Percentiles rank a stretch among this genome's conserved stretches.
Evolutionary conservation across 53 echinoderm and acorn worm species (phyloP).

Genomic region (Henricia sp.): DNA sequence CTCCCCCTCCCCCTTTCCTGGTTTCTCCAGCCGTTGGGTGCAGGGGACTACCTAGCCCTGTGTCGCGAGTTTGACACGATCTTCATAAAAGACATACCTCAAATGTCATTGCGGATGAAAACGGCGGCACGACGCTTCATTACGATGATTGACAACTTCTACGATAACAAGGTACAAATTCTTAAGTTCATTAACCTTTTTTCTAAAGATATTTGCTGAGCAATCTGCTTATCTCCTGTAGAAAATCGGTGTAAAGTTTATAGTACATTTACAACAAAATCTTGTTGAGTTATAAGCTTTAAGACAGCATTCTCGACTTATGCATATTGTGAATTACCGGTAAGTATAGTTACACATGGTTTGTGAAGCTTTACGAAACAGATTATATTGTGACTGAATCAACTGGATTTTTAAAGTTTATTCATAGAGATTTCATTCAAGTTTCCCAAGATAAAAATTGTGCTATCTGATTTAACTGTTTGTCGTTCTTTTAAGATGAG

Average conservation of each 20-base stretch:
- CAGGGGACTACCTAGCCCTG: slow-evolving; percentile 90
- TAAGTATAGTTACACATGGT: too few relatives aligned
- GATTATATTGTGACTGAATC: too few relatives aligned
- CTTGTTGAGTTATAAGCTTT: too few relatives aligned
- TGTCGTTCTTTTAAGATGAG: too few relatives aligned
- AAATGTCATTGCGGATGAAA: slow-evolving; percentile 90
- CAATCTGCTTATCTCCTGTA: neutral
- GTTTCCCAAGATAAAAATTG: neutral
- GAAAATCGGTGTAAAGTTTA: neutral
- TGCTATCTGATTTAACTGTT: neutral
- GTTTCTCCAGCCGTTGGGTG: slow-evolving; percentile 81
- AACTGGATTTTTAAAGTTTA: too few relatives aligned
- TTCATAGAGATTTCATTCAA: neutral
- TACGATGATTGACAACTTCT: slow-evolving; percentile 94
- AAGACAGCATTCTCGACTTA: too few relatives aligned
- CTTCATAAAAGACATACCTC: slow-evolving; percentile 88
- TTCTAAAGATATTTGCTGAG: neutral
- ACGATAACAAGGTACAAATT: slow-evolving; percentile 90
- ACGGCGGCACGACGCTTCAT: slow-evolving; percentile 91
- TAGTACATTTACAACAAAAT: too few relatives aligned
- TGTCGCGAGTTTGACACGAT: slow-evolving; percentile 86
- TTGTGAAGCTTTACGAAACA: too few relatives aligned
- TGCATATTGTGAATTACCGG: too few relatives aligned
- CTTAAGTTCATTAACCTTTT: neutral
- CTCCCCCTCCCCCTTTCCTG: neutral